phyloP scores from a whole-genome alignment of 2,113 vertebrate species.

The Ophthalmolycus amberensis region DNA sequence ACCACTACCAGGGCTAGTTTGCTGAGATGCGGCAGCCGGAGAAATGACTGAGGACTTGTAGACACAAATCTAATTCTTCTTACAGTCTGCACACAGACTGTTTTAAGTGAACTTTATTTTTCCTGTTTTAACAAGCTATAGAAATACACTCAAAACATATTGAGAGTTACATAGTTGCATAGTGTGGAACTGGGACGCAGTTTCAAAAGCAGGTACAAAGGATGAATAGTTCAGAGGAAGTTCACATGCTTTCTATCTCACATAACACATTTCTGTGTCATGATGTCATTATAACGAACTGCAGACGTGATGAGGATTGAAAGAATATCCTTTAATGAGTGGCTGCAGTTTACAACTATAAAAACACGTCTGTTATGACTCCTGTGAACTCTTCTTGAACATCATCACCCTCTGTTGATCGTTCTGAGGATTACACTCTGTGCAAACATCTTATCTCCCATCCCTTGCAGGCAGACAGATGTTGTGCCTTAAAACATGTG shows the following conservation, averaged over 20 bases:
- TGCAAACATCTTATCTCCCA: not conserved
- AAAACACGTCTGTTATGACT: not conserved
- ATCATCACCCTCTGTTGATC: conserved; percentile 31
- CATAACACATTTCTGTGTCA: not conserved
- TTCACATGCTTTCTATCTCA: not conserved
- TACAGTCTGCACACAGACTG: not conserved
- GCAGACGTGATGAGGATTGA: not conserved
- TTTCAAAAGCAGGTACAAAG: not conserved
- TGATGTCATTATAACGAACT: not conserved
- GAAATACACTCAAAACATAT: not conserved
- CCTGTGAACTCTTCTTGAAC: not conserved
- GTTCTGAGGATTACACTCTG: not conserved
- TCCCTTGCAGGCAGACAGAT: conserved; percentile 51
- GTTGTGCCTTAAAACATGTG: conserved; percentile 24
- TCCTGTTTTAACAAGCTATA: not conserved
- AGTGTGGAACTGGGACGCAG: not conserved
- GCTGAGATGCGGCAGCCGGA: not conserved
- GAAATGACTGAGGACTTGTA: not conserved
- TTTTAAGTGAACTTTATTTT: not conserved
- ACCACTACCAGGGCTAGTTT: not conserved
- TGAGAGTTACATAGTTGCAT: too few species aligned
- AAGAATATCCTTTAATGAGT: not conserved
- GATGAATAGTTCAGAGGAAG: not conserved
- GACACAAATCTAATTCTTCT: too few species aligned
- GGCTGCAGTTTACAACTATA: not conserved